A percentile compares a stretch with the other conserved stretches of the same genome.
phyloP scores from a whole-genome alignment of 2,888 invertebrate genomes.

The Tetragonula carbonaria region DNA sequence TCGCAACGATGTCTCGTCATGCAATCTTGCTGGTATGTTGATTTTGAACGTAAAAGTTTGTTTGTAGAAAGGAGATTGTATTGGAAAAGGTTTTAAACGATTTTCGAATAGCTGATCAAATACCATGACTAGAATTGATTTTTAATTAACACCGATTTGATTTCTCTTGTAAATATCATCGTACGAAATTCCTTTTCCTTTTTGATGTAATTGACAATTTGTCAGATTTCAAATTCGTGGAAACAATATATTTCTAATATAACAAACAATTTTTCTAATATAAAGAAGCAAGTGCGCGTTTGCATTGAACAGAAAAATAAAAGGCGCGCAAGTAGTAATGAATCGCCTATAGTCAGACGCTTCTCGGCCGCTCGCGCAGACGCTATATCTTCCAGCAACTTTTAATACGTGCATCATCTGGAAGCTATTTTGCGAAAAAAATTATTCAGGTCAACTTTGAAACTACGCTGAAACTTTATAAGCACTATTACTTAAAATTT shows the following conservation, averaged over 20 bases:
- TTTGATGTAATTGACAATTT: too few relatives aligned
- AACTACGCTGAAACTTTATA: slow-evolving; percentile 16
- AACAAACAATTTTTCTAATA: too few relatives aligned
- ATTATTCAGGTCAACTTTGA: slow-evolving; percentile 27
- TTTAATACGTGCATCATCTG: slow-evolving; percentile 20
- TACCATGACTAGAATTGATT: too few relatives aligned
- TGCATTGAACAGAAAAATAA: background rate
- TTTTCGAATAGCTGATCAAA: background rate
- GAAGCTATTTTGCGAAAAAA: slow-evolving; percentile 17
- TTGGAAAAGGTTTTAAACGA: background rate
- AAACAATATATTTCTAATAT: too few relatives aligned
- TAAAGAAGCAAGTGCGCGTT: background rate
- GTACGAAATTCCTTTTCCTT: too few relatives aligned
- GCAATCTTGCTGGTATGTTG: background rate
- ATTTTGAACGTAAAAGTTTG: background rate
- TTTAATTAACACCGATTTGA: too few relatives aligned
- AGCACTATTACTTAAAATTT: slow-evolving; percentile 27
- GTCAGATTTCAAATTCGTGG: background rate
- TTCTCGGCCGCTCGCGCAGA: background rate
- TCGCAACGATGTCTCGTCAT: background rate
- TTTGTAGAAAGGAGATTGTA: background rate
- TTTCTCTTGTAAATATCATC: too few relatives aligned
- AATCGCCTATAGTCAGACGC: background rate
- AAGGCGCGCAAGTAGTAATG: background rate
- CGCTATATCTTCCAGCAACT: background rate